Percentiles rank a stretch among this genome's conserved stretches.
phyloP scores from a whole-genome alignment of 2,113 vertebrate species.

The Platichthys stellatus region DNA sequence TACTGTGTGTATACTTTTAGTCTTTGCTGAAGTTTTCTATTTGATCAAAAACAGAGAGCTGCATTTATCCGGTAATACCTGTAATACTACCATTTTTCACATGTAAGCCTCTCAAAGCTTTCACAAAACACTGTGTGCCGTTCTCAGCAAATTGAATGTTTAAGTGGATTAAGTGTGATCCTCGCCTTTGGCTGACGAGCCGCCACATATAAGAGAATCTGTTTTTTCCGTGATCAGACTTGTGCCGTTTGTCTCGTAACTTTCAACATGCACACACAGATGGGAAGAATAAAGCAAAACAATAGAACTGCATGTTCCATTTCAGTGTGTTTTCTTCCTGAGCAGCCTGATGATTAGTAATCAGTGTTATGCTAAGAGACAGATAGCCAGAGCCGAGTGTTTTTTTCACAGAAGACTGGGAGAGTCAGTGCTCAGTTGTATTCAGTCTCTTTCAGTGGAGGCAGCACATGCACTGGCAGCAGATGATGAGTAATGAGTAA shows the following conservation, averaged over 20 bases:
- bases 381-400: constrained; percentile 61
- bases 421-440: constrained; percentile 53
- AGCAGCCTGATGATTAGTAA: constrained; percentile 68
- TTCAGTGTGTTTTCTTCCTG: constrained; percentile 21
- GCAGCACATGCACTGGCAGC: constrained; percentile 43
- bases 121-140: background rate
- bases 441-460: constrained; percentile 1
- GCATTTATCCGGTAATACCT: background rate
- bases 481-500: constrained; percentile 49
- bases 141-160: constrained; percentile 48
- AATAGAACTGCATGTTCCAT: constrained; percentile 38
- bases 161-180: constrained; percentile 53
- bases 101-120: constrained; percentile 19
- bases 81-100: background rate
- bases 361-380: constrained; percentile 57
- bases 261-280: constrained; percentile 32
- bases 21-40: background rate
- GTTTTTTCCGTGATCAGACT: constrained; percentile 28
- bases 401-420: constrained; percentile 62
- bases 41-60: background rate
- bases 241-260: constrained; percentile 20
- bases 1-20: background rate
- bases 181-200: constrained; percentile 21
- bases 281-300: constrained; percentile 47
- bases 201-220: constrained; percentile 12